Evolutionary conservation across 2,888 invertebrate genomes (phyloP), one percentile per base, ranked within the genome.

Genomic region (Lydus trimaculatus): DNA sequence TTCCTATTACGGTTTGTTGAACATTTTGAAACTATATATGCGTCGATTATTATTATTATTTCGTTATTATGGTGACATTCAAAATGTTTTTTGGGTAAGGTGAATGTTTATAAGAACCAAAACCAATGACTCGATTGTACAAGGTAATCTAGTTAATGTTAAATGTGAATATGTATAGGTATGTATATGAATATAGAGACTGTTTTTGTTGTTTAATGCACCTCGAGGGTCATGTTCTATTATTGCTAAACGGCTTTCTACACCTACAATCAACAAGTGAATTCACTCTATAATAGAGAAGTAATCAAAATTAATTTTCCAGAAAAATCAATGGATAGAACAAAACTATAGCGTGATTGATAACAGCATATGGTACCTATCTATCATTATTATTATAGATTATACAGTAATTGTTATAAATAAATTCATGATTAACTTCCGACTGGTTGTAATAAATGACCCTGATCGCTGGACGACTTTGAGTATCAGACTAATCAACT

Each of bases 101-200:
- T 70, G 67, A 70, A 70, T 56, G 70, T 62, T 70, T 61, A 61
- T 33, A 58, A 36, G 39, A 39, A 61, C 58, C n/a, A 28, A 4
- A 28, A 28, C 4, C 28, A 28, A 28, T 28, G 28, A 2, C 58
- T 61, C 52, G 28, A 39, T 43, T 62, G 39, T 67, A 64, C 70
- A 70, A 70, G 70, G 70, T 70, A 67, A 70, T 70, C 70, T 70
- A 67, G 59, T 70, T 70, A n/a, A 61, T 58, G 65, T 31, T n/a
- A 58, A n/a, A 48, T 48, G 48, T 48, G 20, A 43, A 52, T 31
- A 65, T 33, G 11, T 33, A 33, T 33, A 2, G 9, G 11, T 28
- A n/a, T n/a, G n/a, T n/a, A n/a, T 28, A 28, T 7, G 31, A 43
- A 33, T 61, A 62, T 48, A 63, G 69, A 69, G 64, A 61, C 61